These are phyloP conservation scores for Ellobius talpinus DNA, from an alignment of 2,113 vertebrate species.

Conservation along the genomic window DNA sequence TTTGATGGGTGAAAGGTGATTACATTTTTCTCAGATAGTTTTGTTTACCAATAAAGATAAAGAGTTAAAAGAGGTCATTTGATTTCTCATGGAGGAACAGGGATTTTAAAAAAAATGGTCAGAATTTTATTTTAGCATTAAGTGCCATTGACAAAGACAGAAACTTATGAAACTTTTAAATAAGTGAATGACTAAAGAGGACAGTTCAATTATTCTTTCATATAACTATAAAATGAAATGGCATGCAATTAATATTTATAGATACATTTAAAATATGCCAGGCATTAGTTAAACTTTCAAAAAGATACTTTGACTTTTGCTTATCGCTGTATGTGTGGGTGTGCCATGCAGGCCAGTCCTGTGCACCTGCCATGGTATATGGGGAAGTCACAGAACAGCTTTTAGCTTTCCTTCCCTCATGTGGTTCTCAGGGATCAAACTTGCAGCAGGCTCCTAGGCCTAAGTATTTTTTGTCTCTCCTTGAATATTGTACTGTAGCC, in stretches of 20 bases:
- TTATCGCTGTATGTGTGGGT: too few species aligned
- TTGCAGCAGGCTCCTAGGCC: neutral
- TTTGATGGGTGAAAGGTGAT: conserved; percentile 2
- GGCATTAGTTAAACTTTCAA: neutral
- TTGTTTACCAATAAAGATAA: neutral
- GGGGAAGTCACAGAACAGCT: neutral
- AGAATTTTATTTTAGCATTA: neutral
- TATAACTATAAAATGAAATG: neutral
- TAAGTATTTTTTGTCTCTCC: neutral
- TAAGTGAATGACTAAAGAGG: neutral
- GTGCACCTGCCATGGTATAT: too few species aligned
- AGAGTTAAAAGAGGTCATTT: neutral
- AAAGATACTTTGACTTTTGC: neutral
- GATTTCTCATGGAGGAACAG: neutral
- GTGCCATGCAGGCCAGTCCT: fast-evolving
- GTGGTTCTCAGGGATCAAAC: too few species aligned
- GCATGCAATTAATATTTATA: neutral
- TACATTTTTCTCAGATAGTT: neutral
- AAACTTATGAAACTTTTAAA: conserved; percentile 1
- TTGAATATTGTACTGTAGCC: neutral
- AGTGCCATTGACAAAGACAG: neutral
- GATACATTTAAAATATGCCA: neutral
- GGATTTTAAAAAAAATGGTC: neutral
- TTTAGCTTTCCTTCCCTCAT: too few species aligned
- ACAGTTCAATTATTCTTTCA: neutral